Conservation (phyloP, 1,140 invertebrate species). For the Daktulosphaira vitifoliae region DNA sequence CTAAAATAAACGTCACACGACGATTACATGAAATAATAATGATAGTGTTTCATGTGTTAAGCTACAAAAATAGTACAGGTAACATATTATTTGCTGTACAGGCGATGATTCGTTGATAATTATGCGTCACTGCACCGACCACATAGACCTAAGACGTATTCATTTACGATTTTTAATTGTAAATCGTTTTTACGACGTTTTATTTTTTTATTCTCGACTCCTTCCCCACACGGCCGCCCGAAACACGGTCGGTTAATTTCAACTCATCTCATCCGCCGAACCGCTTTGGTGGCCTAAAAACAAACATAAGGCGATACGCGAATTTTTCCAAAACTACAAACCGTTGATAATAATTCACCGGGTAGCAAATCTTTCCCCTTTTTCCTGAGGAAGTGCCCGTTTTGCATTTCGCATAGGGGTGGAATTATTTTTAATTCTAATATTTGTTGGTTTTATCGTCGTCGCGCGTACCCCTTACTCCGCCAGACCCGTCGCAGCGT, state of each 20-base stretch:
- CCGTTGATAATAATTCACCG: slow-evolving; percentile 30
- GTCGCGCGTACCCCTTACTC: background rate
- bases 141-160: no score
- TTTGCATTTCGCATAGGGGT: slow-evolving; percentile 29
- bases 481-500: background rate
- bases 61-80: no score
- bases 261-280: background rate
- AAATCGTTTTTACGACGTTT: no score
- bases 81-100: no score
- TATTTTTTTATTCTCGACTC: slow-evolving; percentile 5
- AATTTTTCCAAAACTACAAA: slow-evolving; percentile 6
- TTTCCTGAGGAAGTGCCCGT: slow-evolving; percentile 33
- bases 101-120: no score
- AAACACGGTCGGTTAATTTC: slow-evolving; percentile 31
- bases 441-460: slow-evolving; percentile 33
- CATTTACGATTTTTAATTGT: no score
- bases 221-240: background rate
- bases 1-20: no score
- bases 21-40: no score
- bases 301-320: slow-evolving; percentile 31
- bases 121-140: no score
- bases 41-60: no score
- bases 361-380: slow-evolving; percentile 31
- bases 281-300: background rate
- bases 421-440: slow-evolving; percentile 34